phyloP scores from a whole-genome alignment of 2,888 invertebrate species.

The Eumerus sabulonum region DNA sequence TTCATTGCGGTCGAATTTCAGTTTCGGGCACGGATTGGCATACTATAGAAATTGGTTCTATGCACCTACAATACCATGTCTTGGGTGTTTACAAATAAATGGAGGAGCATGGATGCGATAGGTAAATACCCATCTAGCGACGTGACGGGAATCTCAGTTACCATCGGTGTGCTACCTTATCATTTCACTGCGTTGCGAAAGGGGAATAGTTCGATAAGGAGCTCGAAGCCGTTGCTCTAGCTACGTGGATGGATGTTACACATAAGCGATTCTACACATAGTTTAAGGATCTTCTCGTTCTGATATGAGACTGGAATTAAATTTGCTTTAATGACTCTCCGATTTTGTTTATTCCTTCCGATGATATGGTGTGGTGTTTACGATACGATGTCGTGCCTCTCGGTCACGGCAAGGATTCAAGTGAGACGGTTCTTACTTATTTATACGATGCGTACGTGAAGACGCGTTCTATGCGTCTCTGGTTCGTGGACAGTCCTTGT shows the following conservation, averaged over 20 bases:
- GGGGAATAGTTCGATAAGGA: constrained; percentile 10
- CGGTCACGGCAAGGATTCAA: constrained; percentile 5
- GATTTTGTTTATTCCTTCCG: constrained; percentile 50
- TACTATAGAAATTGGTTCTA: constrained; percentile 20
- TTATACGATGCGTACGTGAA: constrained; percentile 28
- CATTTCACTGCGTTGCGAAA: background rate
- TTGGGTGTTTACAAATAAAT: constrained; percentile 57
- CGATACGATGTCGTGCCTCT: constrained; percentile 3
- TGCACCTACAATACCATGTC: constrained; percentile 40
- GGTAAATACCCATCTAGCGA: constrained; percentile 61
- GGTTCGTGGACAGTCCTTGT: background rate
- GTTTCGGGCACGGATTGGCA: too few species aligned
- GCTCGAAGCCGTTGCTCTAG: too few species aligned
- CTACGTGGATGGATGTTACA: constrained; percentile 7
- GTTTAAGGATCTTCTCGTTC: constrained; percentile 47
- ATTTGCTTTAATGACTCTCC: constrained; percentile 66
- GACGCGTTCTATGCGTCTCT: background rate
- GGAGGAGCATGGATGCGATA: constrained; percentile 61
- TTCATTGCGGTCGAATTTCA: background rate
- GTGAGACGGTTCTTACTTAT: constrained; percentile 34
- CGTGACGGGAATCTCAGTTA: constrained; percentile 62
- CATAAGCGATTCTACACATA: constrained; percentile 58
- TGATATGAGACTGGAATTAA: constrained; percentile 67
- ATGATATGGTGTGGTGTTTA: constrained; percentile 11
- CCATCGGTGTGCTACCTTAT: constrained; percentile 13